Evolutionary conservation across 1,140 invertebrate genomes (phyloP).

Genomic region (Eubasilissa regina): DNA sequence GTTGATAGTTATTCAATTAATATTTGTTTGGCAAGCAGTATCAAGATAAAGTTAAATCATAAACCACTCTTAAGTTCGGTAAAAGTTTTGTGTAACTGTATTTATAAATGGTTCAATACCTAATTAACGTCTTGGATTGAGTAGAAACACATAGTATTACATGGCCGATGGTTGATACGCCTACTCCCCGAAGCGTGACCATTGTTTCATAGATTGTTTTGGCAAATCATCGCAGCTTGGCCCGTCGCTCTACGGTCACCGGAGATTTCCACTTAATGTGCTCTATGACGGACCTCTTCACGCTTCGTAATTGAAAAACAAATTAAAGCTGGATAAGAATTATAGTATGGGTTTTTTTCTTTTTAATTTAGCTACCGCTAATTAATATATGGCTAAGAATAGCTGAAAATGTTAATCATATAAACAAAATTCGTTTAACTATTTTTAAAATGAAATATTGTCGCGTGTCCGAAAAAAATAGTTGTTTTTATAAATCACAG

Average conservation of each 20-base stretch:
- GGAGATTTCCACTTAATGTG: conserved; percentile 16
- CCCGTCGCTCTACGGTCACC: background rate
- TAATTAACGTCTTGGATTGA: background rate
- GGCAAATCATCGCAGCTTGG: conserved; percentile 24
- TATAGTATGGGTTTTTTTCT: too few species aligned
- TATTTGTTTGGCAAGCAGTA: too few species aligned
- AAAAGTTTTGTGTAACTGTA: conserved; percentile 11
- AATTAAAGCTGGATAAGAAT: too few species aligned
- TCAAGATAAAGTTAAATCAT: too few species aligned
- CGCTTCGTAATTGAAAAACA: background rate
- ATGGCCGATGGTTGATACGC: conserved; percentile 7
- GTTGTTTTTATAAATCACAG: too few species aligned
- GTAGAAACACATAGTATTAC: background rate
- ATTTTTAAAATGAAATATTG: too few species aligned
- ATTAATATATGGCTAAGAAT: too few species aligned
- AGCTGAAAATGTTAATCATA: too few species aligned
- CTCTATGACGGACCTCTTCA: background rate
- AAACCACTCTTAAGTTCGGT: background rate
- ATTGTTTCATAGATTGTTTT: conserved; percentile 11
- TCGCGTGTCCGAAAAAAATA: too few species aligned
- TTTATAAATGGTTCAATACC: conserved; percentile 15
- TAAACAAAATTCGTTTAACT: too few species aligned
- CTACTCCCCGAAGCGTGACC: conserved; percentile 1
- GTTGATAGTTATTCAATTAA: too few species aligned
- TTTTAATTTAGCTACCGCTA: too few species aligned